Evolutionary conservation across 1,140 invertebrate genomes (phyloP).

Genomic region (Drosophila takahashii): DNA sequence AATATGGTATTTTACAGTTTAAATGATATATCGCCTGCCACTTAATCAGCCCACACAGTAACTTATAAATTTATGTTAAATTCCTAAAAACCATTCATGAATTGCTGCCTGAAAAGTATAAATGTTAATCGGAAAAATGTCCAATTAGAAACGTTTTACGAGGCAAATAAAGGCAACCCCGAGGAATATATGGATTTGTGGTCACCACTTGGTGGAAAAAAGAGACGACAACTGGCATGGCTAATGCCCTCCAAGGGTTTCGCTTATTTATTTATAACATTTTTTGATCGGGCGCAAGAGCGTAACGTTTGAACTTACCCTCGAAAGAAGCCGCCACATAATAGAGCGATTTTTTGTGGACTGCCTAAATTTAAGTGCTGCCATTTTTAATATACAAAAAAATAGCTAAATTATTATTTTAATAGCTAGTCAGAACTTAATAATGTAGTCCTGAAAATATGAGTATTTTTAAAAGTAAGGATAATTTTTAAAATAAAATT

Average conservation of each 20-base stretch:
- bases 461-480: no score
- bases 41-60: background rate
- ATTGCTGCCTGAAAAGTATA: slow-evolving; percentile 12
- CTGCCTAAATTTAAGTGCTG: background rate
- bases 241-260: slow-evolving; percentile 57
- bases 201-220: slow-evolving; percentile 35
- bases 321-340: slow-evolving; percentile 11
- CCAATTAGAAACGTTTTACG: slow-evolving; percentile 47
- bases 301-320: slow-evolving; percentile 68
- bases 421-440: background rate
- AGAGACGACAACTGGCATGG: slow-evolving; percentile 63
- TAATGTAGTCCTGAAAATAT: no score
- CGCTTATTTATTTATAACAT: slow-evolving; percentile 49
- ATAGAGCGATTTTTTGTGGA: slow-evolving; percentile 52
- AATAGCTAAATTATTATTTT: background rate
- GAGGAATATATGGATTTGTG: slow-evolving; percentile 42
- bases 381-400: background rate
- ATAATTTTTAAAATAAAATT: no score
- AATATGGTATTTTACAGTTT: no score
- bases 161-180: slow-evolving; percentile 27
- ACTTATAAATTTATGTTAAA: background rate
- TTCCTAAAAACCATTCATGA: slow-evolving; percentile 8
- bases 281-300: slow-evolving; percentile 66
- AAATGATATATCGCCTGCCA: background rate
- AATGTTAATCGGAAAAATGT: slow-evolving; percentile 27